Conservation (phyloP, 2,888 invertebrate species). For the Mesoligia furuncula region DNA sequence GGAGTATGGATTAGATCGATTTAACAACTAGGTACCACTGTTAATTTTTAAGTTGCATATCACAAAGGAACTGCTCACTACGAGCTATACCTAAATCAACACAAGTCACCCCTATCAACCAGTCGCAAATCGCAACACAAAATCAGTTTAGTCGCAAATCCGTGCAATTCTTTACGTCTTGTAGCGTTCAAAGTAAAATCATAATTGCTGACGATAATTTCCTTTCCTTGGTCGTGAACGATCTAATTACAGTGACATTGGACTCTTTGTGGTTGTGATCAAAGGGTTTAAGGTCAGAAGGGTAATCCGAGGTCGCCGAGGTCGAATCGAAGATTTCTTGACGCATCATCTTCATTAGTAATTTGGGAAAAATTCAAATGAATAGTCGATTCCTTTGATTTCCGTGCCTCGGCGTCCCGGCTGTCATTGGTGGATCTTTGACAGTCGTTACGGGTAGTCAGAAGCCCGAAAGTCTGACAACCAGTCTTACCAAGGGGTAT, state of each 20-base stretch:
- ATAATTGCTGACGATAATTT: constrained; percentile 50
- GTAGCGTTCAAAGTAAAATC: constrained; percentile 38
- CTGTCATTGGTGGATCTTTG: too few relatives aligned
- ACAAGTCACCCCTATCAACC: not conserved
- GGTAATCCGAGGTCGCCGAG: not conserved
- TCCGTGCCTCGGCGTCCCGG: too few relatives aligned
- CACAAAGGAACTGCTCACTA: not conserved
- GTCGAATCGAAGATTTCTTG: not conserved
- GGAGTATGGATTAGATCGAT: too few relatives aligned
- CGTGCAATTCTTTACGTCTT: constrained; percentile 2
- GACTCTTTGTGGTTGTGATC: constrained; percentile 33
- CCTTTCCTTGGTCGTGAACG: constrained; percentile 36
- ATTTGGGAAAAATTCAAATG: not conserved
- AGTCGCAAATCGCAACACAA: constrained; percentile 3
- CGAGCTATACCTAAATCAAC: not conserved
- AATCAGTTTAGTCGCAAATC: constrained; percentile 3
- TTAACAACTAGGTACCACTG: too few relatives aligned
- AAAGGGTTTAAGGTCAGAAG: constrained; percentile 28
- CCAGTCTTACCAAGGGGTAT: too few relatives aligned
- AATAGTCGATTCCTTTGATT: not conserved
- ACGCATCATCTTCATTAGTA: not conserved
- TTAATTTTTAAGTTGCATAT: not conserved
- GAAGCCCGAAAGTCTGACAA: too few relatives aligned
- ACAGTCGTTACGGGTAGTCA: too few relatives aligned
- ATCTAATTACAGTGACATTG: constrained; percentile 37